Evolutionary conservation across 2,113 vertebrate species (phyloP).

Genomic region (Larimichthys polyactis): DNA sequence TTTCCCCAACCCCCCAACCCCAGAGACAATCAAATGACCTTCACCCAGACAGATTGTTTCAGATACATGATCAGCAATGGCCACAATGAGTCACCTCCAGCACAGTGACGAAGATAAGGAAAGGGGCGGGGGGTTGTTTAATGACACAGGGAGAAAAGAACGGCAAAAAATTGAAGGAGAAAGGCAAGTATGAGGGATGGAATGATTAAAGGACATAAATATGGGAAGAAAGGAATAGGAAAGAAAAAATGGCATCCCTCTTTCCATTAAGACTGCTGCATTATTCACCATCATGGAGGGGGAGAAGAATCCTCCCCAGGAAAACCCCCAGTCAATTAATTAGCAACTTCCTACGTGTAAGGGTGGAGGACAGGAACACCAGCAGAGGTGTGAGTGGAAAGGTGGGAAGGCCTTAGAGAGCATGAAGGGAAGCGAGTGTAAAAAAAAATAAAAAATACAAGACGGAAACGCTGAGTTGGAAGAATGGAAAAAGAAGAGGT

Average conservation of each 20-base stretch:
- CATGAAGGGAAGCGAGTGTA: not conserved
- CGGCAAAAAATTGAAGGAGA: not conserved
- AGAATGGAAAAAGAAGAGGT: not conserved
- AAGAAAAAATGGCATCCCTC: not conserved
- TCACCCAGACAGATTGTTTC: constrained; percentile 63
- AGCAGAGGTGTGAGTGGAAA: constrained; percentile 12
- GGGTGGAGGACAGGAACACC: not conserved
- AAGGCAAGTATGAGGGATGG: not conserved
- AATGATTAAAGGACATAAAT: not conserved
- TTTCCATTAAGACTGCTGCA: constrained; percentile 20
- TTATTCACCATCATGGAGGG: constrained; percentile 9
- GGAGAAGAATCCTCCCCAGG: constrained; percentile 7
- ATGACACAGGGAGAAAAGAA: not conserved
- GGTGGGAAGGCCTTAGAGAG: constrained; percentile 4
- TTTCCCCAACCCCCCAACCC: not conserved
- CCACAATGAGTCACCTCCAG: constrained; percentile 53
- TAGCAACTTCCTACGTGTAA: constrained; percentile 45
- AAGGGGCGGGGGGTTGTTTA: constrained; percentile 4
- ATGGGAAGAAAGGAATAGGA: not conserved
- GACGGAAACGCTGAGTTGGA: not conserved
- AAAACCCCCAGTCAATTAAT: constrained; percentile 65
- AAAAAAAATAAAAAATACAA: not conserved
- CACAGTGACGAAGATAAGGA: constrained; percentile 4
- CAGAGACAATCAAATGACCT: constrained; percentile 58
- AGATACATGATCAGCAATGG: constrained; percentile 50